Evolutionary conservation across 2,797 vertebrate genomes (phyloP), one percentile per base, ranked within the genome.

Genomic region (Brachymystax lenok): DNA sequence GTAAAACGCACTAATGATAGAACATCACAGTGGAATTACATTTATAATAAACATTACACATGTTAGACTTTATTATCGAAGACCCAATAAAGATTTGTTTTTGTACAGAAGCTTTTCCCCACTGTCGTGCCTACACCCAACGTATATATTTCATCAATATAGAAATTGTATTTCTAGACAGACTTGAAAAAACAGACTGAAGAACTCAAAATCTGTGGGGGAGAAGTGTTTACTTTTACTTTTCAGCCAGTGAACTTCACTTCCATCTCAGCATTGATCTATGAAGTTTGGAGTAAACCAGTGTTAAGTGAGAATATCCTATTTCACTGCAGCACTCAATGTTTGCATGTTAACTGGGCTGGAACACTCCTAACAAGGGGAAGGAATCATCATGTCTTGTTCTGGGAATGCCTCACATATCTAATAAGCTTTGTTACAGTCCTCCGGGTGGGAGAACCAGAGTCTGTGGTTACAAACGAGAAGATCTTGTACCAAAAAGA

Each of bases 341-440:
- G 90, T 90, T 91, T 91, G 87, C 88, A 92, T 84, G 88, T 79
- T 83, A 88, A 89, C 88, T n/a, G 84, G 83, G 88, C 91, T 89
- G 77, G 91, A 94, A 94, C 93, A 80, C 78, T 76, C 75, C 83
- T 84, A 81, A 93, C 92, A 94, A 92, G 80, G 84, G 78, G 80
- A 79, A 76, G 79, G 83, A 90, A 86, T 88, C 90, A 76, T 85
- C 73, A 81, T 76, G 83, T 86, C 86, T 87, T 85, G 88, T 85
- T 71, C 88, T 82, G 82, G 74, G 81, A 89, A 90, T 91, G 90
- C 89, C 75, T 64, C 19, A 7, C 86, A 87, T 89, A 81, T 85
- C 80, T 79, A 54, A 70, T 71, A 72, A 17, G 0, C 24, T 82
- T 81, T 69, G 77, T 78, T 66, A 82, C 85, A 28, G 52, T 27